phyloP scores from a whole-genome alignment of 2,113 vertebrate species.

The Vombatus ursinus region DNA sequence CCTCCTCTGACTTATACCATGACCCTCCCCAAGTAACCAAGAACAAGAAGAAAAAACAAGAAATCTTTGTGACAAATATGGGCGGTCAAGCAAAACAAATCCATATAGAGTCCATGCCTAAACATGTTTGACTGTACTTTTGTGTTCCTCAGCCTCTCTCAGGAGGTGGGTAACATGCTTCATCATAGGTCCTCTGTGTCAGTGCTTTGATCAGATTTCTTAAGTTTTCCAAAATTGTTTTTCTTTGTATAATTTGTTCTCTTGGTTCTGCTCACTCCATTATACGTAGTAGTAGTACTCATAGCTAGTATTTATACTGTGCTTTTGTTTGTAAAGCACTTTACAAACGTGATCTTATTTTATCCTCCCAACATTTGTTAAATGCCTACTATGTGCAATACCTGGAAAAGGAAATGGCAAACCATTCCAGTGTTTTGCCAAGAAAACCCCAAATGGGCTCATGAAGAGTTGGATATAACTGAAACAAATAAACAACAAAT shows the following conservation, averaged over 20 bases:
- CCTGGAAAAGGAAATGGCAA: not conserved
- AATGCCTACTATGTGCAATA: not conserved
- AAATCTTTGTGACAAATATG: not conserved
- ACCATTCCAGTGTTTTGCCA: not conserved
- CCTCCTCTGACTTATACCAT: too few relatives aligned
- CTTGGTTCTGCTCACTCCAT: too few relatives aligned
- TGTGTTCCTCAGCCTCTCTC: too few relatives aligned
- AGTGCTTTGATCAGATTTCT: not conserved
- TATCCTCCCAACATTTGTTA: not conserved
- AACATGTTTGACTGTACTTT: not conserved
- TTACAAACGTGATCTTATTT: not conserved
- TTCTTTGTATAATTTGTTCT: not conserved
- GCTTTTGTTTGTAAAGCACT: not conserved
- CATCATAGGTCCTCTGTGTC: not conserved
- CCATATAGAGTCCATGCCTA: not conserved
- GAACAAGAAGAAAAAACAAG: not conserved
- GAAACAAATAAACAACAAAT: not conserved
- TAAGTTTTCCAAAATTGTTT: not conserved
- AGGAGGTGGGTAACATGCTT: not conserved
- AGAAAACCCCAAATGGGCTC: not conserved
- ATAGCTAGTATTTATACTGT: not conserved
- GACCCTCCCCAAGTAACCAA: not conserved
- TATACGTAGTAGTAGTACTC: not conserved
- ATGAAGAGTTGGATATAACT: not conserved
- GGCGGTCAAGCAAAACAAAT: not conserved